Percentiles rank a stretch among this genome's conserved stretches.
Evolutionary conservation across 2,113 vertebrate genomes (phyloP).

Genomic region (Phylloscopus whistleri): DNA sequence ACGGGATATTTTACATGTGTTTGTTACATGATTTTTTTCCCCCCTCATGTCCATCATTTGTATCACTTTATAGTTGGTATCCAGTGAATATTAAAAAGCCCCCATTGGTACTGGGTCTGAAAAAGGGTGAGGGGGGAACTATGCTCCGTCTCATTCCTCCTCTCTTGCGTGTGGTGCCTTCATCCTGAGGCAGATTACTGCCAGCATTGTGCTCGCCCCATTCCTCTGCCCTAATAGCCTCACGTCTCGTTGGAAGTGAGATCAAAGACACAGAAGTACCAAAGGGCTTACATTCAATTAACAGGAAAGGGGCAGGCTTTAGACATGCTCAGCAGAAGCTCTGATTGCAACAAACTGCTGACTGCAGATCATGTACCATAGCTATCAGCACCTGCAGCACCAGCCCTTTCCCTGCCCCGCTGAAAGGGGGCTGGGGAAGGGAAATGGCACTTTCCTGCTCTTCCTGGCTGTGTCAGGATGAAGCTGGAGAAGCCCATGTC

Average conservation of each 20-base stretch:
- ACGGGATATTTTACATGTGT: neutral
- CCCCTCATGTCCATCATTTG: neutral
- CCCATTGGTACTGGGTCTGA: neutral
- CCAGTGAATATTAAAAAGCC: neutral
- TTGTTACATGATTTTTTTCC: neutral
- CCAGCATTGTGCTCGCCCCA: constrained; percentile 16
- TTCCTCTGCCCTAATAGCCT: constrained; percentile 64
- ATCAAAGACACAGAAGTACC: constrained; percentile 58
- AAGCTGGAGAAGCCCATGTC: neutral
- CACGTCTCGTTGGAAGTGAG: constrained; percentile 13
- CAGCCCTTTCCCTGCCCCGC: neutral
- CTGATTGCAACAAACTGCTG: constrained; percentile 44
- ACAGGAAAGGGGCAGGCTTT: constrained; percentile 44
- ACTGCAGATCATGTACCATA: neutral
- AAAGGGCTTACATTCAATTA: constrained; percentile 69
- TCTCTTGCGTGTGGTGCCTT: neutral
- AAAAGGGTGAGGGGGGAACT: neutral
- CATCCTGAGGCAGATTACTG: constrained; percentile 55
- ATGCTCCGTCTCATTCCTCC: neutral
- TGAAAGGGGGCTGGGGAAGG: neutral
- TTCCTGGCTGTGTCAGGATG: neutral
- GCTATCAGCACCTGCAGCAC: neutral
- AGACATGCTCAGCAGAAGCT: constrained; percentile 44
- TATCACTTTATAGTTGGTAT: neutral
- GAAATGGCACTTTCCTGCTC: neutral